Evolutionary conservation across 2,888 invertebrate species (phyloP).

Genomic region (Morpho deidamia): DNA sequence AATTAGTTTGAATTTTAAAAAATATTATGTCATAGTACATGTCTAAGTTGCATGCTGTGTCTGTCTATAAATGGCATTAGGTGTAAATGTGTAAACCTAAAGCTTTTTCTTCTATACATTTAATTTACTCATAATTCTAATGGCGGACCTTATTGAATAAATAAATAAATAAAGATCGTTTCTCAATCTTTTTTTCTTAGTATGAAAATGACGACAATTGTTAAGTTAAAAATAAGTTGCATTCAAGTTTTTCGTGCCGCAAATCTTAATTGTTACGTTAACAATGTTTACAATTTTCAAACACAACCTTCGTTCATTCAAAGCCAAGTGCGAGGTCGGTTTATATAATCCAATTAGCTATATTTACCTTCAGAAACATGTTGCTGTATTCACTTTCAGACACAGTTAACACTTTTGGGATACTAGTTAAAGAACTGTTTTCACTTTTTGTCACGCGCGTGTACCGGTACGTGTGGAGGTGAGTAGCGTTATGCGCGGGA

Average conservation of each 20-base stretch:
- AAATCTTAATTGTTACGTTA: not conserved
- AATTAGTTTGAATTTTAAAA: no score
- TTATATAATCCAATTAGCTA: constrained; percentile 13
- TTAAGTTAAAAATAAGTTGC: no score
- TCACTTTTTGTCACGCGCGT: constrained; percentile 58
- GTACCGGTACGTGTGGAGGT: constrained; percentile 45
- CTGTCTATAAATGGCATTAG: no score
- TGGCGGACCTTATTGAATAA: no score
- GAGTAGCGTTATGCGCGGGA: constrained; percentile 55
- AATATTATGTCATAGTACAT: no score
- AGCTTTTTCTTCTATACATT: no score
- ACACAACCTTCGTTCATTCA: constrained; percentile 7
- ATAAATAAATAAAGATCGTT: no score
- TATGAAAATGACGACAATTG: no score
- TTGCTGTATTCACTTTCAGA: constrained; percentile 20
- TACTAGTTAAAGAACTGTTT: constrained; percentile 35
- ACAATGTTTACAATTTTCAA: constrained; percentile 10
- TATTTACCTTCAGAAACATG: constrained; percentile 32
- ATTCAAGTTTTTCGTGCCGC: not conserved
- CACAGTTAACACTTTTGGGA: constrained; percentile 25
- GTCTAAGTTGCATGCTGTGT: no score
- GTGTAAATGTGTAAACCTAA: no score
- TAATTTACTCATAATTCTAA: no score
- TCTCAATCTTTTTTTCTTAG: no score
- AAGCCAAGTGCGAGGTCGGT: constrained; percentile 18